Base-by-base conservation (phyloP, 1,140 invertebrate species). In the Palaemon carinicauda region DNA sequence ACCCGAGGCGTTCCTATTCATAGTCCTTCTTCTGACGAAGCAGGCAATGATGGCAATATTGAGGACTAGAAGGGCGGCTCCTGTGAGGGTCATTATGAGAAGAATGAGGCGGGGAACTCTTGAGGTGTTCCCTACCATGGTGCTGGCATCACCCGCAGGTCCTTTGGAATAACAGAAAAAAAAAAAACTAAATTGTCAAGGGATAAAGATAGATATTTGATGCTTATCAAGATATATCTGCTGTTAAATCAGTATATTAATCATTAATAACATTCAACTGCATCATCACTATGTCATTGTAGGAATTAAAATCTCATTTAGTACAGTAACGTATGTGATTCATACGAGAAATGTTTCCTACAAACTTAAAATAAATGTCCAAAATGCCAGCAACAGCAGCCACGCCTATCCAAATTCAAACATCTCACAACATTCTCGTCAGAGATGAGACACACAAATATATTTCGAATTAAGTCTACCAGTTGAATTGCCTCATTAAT, bases 351-450 rank as follows among this genome's bases (percentile, higher is more conserved):
- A 7, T 12, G 41, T 41, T 12, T 41, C 41, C 3, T 12, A 41
- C 12, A 1, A 41, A 41, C 41, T 9, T 41, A 41, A 41, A 41
- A 41, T 12, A 41, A 41, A 41, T 0, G 41, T 12, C 41, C 41
- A 9, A 1, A 1, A 41, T 41, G 7, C 41, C 41, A 1, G 1
- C 7, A 12, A 12, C 0, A 12, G 41, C 7, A 41, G 41, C 41
- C 41, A 94, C 29, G 96, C 92, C 71, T 92, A 90, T 3, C 93
- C 92, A n/a, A 92, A 90, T 77, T 93, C 92, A 89, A 82, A 90
- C 54, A 53, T 21, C 51, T 80, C 24, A 0, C 81, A 51, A 87
- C 82, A 69, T 89, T 77, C 78, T 88, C 91, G 88, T 92, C 91
- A 88, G 90, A 52, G 91, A 91, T 80, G 91, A 91, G 71, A 69